Conservation (phyloP, 2,888 invertebrate genomes). For the Hirtodrosophila alboralis region DNA sequence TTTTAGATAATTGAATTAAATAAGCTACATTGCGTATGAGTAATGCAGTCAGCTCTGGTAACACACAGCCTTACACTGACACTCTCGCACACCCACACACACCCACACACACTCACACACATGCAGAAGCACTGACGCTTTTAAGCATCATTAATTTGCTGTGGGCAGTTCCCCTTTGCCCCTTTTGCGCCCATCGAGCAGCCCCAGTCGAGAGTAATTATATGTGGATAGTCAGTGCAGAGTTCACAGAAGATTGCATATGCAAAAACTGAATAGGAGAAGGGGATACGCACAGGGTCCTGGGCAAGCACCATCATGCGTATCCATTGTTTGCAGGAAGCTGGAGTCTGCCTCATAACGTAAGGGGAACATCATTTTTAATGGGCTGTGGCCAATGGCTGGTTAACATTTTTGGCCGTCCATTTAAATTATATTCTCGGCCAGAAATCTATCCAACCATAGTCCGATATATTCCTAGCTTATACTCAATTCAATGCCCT, state of each 20-base stretch:
- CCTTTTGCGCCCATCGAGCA: neutral
- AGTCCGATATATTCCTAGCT: neutral
- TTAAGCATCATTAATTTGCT: conserved; percentile 72
- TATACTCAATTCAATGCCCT: conserved; percentile 6
- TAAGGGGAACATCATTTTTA: conserved; percentile 43
- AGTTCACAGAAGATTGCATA: conserved; percentile 21
- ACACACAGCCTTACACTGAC: neutral
- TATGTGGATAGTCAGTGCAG: conserved; percentile 39
- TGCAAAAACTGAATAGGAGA: conserved; percentile 25
- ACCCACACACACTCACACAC: conserved; percentile 13
- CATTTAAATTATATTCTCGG: conserved; percentile 42
- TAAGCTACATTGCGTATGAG: conserved; percentile 65
- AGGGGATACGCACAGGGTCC: conserved; percentile 11
- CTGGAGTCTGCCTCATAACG: neutral
- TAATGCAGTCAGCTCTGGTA: conserved; percentile 51
- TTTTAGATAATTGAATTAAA: conserved; percentile 54
- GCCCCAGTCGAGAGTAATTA: conserved; percentile 65
- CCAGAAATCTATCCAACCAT: neutral
- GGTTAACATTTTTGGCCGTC: conserved; percentile 52
- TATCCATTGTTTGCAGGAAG: conserved; percentile 24
- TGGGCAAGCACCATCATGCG: conserved; percentile 1
- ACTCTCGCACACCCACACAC: conserved; percentile 20
- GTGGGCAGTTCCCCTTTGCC: conserved; percentile 28
- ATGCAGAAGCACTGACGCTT: conserved; percentile 29
- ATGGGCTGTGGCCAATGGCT: conserved; percentile 58